Evolutionary conservation across 2,888 invertebrate genomes (phyloP), one percentile per base, ranked within the genome.

Genomic region (Leptopilina drosophilae): DNA sequence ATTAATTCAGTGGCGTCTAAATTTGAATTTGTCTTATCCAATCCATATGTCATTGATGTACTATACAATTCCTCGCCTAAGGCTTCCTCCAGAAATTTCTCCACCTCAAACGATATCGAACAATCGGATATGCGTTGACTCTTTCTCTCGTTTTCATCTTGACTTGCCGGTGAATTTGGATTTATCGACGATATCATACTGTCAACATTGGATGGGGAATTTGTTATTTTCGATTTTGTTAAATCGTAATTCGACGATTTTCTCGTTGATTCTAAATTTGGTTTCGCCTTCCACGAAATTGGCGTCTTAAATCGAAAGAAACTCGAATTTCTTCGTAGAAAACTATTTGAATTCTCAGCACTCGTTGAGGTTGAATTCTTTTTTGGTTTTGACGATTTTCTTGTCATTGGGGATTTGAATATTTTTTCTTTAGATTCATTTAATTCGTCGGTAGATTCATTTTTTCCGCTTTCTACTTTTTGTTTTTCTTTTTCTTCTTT

Each of bases 191-290:
- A 84, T 49, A 87, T 82, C 0, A 82, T 82, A 4, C 81, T 80
- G 53, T 81, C 85, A 7, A 77, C 53, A 14, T 80, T 78, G 0
- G 83, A 82, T 5, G 80, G 80, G 7, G 83, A 82, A 15, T 59
- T 59, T 15, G 56, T 56, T 1, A 20, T 20, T 20, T 8, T 80
- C 1, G 78, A 26, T 33, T 56, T 73, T 5, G 53, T 33, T 3
- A 78, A 79, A 64, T 83, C 82, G 15, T 80, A 82, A 14, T 82
- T 79, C 7, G 80, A 79, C 0, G 79, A 75, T 77, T 87, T 83
- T 42, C 87, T 83, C 2, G 89, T 87, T 5, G 88, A 88, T 67
- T 89, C 88, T 75, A 88, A 82, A 42, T 85, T 82, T 5, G 85
- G 86, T 7, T 80, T 85, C 11, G 77, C 53, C 42, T n/a, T 66